Evolutionary conservation across 1,140 invertebrate genomes (phyloP).

Genomic region (Drosophila sechellia): DNA sequence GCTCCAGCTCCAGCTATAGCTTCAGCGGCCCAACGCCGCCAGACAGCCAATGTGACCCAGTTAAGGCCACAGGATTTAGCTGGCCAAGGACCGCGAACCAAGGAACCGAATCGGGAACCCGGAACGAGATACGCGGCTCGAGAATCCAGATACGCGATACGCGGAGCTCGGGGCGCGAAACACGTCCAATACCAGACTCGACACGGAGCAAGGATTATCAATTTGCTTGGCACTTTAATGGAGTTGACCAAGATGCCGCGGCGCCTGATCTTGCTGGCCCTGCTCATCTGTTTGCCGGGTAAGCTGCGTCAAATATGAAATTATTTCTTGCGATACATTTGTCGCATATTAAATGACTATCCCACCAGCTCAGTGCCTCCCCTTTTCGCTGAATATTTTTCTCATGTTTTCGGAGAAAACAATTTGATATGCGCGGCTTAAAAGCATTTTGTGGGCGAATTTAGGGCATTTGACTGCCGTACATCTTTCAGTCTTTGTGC

Average conservation of each 20-base stretch:
- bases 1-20: constrained; percentile 3
- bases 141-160: neutral
- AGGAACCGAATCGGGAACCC: constrained; percentile 27
- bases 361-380: neutral
- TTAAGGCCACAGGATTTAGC: constrained; percentile 59
- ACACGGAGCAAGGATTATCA: constrained; percentile 69
- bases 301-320: constrained; percentile 62
- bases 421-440: constrained; percentile 60
- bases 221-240: constrained; percentile 70
- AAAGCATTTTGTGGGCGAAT: constrained; percentile 57
- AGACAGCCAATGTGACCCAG: constrained; percentile 69
- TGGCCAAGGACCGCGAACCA: constrained; percentile 39
- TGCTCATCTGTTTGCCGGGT: constrained; percentile 59
- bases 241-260: constrained; percentile 60
- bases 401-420: constrained; percentile 29
- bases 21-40: constrained; percentile 29
- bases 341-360: constrained; percentile 61
- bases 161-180: constrained; percentile 9
- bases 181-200: constrained; percentile 21
- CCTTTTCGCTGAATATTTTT: constrained; percentile 8
- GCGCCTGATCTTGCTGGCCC: constrained; percentile 50
- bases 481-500: constrained; percentile 45
- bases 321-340: constrained; percentile 48
- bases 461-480: constrained; percentile 36
- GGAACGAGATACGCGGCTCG: constrained; percentile 6